A percentile compares a stretch with the other conserved stretches of the same genome.
Evolutionary conservation across 64 coral and sea anemone genomes (phyloP).

Genomic region (Dendronephthya gigantea): DNA sequence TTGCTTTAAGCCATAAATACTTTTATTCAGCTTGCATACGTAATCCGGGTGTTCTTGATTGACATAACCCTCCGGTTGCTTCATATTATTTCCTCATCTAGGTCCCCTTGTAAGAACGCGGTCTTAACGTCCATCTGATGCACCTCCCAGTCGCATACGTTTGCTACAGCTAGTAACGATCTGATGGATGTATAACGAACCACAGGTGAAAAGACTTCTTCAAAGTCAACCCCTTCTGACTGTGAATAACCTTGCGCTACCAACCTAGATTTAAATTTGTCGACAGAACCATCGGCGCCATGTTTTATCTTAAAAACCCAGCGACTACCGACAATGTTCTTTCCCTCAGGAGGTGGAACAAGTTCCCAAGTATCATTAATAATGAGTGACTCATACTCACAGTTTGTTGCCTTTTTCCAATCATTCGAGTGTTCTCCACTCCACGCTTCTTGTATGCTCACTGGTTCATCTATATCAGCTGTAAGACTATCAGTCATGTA

Average conservation of each 20-base stretch:
- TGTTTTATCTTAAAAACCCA: slow-evolving; percentile 20
- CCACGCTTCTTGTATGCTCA: background rate
- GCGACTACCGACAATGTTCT: background rate
- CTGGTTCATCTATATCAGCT: slow-evolving; percentile 13
- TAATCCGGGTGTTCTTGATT: too few species aligned
- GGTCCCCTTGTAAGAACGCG: slow-evolving; percentile 10
- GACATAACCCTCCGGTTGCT: too few species aligned
- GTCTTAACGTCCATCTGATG: slow-evolving; percentile 29
- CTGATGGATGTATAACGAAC: slow-evolving; percentile 10
- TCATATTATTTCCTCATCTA: background rate
- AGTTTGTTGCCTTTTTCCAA: background rate
- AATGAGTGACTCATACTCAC: background rate
- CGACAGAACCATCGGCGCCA: background rate
- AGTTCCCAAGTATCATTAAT: background rate
- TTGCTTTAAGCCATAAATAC: too few species aligned
- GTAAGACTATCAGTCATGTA: background rate
- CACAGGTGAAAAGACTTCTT: slow-evolving; percentile 14
- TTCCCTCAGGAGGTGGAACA: background rate
- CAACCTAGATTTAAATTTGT: background rate
- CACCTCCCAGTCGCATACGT: background rate
- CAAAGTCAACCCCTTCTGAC: background rate
- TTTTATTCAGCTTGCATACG: too few species aligned
- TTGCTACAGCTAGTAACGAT: background rate
- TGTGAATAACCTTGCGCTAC: slow-evolving; percentile 16
- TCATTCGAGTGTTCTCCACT: background rate